These are phyloP conservation scores for Tichodroma muraria DNA, from an alignment of 2,113 vertebrate species.

Conservation along the genomic window DNA sequence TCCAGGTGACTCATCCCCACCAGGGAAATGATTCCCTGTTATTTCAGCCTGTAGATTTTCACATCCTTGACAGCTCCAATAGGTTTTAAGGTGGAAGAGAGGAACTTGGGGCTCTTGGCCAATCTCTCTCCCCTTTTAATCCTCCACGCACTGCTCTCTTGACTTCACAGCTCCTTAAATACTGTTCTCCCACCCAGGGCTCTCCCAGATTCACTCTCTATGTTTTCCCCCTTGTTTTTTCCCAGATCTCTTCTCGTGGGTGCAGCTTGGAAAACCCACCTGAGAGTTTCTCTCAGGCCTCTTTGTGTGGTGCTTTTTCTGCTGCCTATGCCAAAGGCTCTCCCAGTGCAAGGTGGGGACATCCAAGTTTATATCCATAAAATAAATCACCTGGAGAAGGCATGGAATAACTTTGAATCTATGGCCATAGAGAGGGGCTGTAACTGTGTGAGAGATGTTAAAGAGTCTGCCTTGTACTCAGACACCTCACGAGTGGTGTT, in stretches of 20 bases:
- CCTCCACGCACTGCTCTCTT: not conserved
- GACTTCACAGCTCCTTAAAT: not conserved
- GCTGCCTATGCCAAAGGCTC: not conserved
- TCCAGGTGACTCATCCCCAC: not conserved
- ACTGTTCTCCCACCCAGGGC: not conserved
- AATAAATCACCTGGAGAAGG: not conserved
- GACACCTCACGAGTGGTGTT: not conserved
- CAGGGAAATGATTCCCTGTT: not conserved
- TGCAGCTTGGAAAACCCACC: not conserved
- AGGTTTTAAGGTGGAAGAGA: not conserved
- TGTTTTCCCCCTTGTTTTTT: not conserved
- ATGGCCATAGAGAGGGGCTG: not conserved
- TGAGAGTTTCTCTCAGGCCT: not conserved
- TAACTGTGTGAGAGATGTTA: not conserved
- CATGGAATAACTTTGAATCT: not conserved
- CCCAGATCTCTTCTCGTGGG: rapidly evolving
- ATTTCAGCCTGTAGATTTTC: not conserved
- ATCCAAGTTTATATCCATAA: not conserved
- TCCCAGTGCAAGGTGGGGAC: not conserved
- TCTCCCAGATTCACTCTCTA: not conserved
- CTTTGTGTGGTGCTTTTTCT: rapidly evolving
- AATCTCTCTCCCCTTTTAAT: not conserved
- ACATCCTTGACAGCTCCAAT: not conserved
- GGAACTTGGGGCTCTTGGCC: not conserved
- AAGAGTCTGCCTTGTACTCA: not conserved